Evolutionary conservation across 2,797 vertebrate species (phyloP).

Genomic region (Gymnodraco acuticeps): DNA sequence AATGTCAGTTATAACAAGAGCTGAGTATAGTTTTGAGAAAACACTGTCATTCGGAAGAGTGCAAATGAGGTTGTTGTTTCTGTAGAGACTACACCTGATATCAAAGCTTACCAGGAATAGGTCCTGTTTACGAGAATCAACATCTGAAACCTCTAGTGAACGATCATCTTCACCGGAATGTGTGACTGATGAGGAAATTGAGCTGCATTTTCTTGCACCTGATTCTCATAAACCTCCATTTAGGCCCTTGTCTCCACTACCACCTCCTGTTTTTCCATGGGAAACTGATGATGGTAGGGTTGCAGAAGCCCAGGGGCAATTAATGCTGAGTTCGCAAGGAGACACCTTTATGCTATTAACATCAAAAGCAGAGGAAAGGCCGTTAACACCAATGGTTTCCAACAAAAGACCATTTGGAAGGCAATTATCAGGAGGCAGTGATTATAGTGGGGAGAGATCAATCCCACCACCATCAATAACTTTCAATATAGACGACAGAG

Average conservation of each 20-base stretch:
- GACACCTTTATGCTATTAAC: slow-evolving; percentile 11
- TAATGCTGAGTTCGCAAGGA: slow-evolving; percentile 22
- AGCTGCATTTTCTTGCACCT: slow-evolving; percentile 62
- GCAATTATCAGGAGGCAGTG: slow-evolving; percentile 68
- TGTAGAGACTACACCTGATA: slow-evolving; percentile 6
- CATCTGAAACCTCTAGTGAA: slow-evolving; percentile 32
- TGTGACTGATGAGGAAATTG: slow-evolving; percentile 45
- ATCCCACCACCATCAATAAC: slow-evolving; percentile 65
- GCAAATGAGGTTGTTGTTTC: slow-evolving; percentile 4
- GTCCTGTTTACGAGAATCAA: slow-evolving; percentile 26
- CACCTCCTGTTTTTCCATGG: slow-evolving; percentile 62
- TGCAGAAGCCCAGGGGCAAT: slow-evolving; percentile 5
- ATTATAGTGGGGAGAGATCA: slow-evolving; percentile 53
- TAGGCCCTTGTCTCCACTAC: slow-evolving; percentile 77
- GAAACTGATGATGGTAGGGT: slow-evolving; percentile 39
- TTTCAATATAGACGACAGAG: slow-evolving; percentile 70
- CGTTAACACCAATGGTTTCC: slow-evolving; percentile 76
- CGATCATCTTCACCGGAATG: slow-evolving; percentile 63
- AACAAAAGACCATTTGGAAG: slow-evolving; percentile 76
- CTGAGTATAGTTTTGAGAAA: slow-evolving; percentile 35
- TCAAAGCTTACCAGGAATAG: slow-evolving; percentile 1
- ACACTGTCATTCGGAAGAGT: slow-evolving; percentile 14
- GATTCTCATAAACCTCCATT: slow-evolving; percentile 70
- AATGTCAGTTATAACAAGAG: slow-evolving; percentile 9
- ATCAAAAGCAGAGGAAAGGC: slow-evolving; percentile 64